Conservation (phyloP, 2,113 vertebrate genomes). For the Pseudorasbora parva region DNA sequence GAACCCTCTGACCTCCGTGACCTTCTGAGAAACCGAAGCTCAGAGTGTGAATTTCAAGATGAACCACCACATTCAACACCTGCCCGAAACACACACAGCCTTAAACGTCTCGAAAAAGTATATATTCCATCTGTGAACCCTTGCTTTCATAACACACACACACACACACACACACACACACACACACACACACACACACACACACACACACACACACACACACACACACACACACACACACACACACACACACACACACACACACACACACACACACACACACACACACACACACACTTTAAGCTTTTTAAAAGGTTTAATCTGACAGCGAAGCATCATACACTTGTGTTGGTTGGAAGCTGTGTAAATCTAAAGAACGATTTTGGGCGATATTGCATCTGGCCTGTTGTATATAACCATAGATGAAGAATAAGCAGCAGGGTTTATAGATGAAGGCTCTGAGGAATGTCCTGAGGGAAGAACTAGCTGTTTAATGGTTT, state of each 20-base stretch:
- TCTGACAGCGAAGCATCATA: background rate
- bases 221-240: too few species aligned
- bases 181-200: too few species aligned
- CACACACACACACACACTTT: conserved; percentile 40
- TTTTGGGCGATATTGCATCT: background rate
- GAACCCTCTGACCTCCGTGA: conserved; percentile 41
- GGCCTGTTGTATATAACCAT: background rate
- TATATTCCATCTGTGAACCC: background rate
- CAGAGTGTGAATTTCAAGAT: conserved; percentile 67
- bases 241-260: too few species aligned
- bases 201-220: too few species aligned
- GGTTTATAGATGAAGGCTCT: background rate
- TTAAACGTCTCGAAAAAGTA: conserved; percentile 33
- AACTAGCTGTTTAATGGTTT: conserved; percentile 12
- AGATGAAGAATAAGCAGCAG: background rate
- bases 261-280: too few species aligned
- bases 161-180: too few species aligned
- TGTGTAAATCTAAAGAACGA: background rate
- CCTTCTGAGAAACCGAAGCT: conserved; percentile 58
- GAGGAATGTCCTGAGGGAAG: conserved; percentile 15
- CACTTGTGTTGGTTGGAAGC: background rate
- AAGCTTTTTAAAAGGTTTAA: conserved; percentile 16
- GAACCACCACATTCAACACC: conserved; percentile 72
- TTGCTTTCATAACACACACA: conserved; percentile 39
- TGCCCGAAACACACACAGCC: conserved; percentile 61